Base-by-base conservation (phyloP, 2,888 invertebrate genomes). In the Myopa tessellatipennis region DNA sequence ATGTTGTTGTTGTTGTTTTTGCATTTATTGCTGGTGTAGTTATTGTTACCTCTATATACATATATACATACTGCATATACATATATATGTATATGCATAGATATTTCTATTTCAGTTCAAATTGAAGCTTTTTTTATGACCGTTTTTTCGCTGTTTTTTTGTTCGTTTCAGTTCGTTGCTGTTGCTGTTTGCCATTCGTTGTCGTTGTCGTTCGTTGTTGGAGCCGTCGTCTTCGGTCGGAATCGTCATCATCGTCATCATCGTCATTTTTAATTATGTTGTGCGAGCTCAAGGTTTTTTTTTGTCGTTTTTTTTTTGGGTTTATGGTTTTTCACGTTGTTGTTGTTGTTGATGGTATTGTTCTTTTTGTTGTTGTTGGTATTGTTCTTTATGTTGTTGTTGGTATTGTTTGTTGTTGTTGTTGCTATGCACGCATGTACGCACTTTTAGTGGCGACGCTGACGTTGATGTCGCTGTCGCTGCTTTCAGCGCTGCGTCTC, bases 261-360 rank as follows among this genome's bases (percentile, higher is more conserved):
- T 26, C 26, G 26, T 26, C 79, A 81, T 79, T 80, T 80, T 81
- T 79, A 80, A 82, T 81, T 82, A 78, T 81, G 79, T 81, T 82
- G 81, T 82, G 81, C 78, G 77, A 81, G 80, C 81, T 81, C 82
- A 82, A 82, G 82, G 81, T 82, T 82, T 81, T 77, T 80, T 77
- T 63, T 73, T 70, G n/a, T 61, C 52, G 60, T 76, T 34, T 38
- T 68, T 58, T 40, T 55, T 45, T 45, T 60, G 73, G 52, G 10
- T 72, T 77, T 77, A 76, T 63, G 67, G 40, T 55, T 71, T 38
- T 68, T 69, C 38, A 26, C 50, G 52, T 74, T 74, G 58, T 70
- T 74, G 71, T 65, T 52, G 74, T 73, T 78, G 71, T 75, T 72
- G 76, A n/a, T n/a, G n/a, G n/a, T n/a, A n/a, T n/a, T n/a, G n/a